Evolutionary conservation across 2,797 vertebrate species (phyloP), one percentile per base, ranked within the genome.

Genomic region (Neosalanx taihuensis): DNA sequence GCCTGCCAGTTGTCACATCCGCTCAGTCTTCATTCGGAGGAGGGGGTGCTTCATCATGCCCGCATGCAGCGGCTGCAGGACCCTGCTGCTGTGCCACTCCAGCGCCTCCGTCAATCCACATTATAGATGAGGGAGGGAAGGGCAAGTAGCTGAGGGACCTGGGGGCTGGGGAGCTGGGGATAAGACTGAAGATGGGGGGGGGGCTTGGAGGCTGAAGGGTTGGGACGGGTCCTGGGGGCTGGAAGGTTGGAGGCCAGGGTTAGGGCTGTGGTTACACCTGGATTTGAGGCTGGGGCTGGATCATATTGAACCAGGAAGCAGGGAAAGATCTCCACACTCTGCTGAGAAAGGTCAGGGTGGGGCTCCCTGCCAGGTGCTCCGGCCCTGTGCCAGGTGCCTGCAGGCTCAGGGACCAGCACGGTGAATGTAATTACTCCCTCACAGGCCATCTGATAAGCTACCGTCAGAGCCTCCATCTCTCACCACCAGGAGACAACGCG

Each of bases 391-490:
- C 89, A 88, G 88, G 88, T 90, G 87, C 86, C 83, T 85, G 86
- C 72, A 72, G 82, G 82, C 77, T 83, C 86, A 79, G 78, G 79
- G 83, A 87, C 79, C 84, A 75, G 81, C 72, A 76, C 64, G 17
- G 67, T 84, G 85, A 90, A 88, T 88, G 88, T 91, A 91, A 90
- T 91, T 90, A 91, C 51, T 67, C 72, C 76, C 68, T 77, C 84
- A 80, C 83, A 76, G 85, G 85, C 84, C 71, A 88, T 89, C 87
- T 84, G 85, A 90, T 91, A 89, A 90, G 84, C 83, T 82, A 86
- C 83, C 83, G 80, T 87, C 51, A 56, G 18, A 17, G 6, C 51
- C 51, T 56, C 85, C 70, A 77, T 87, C 88, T 87, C 84, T 90
- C 88, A 85, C 79, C 87, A 72, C 73, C 5, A 18, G 80, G 72